Conservation (phyloP, 2,113 vertebrate species). For the Athene cunicularia region DNA sequence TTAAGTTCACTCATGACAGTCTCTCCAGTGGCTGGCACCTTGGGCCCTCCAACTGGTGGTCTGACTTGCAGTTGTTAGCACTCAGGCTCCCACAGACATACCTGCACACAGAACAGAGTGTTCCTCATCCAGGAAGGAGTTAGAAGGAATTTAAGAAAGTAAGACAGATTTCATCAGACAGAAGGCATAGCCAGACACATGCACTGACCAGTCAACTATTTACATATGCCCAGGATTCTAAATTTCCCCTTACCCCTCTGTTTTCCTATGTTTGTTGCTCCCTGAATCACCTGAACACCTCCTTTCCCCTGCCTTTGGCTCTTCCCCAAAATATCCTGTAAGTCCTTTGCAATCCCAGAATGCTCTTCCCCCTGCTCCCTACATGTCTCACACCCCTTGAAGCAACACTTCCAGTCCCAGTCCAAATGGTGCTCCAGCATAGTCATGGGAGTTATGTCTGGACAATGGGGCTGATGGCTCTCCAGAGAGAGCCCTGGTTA, state of each 20-base stretch:
- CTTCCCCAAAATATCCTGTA: background rate
- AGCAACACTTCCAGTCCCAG: background rate
- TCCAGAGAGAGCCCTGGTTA: background rate
- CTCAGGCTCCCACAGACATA: background rate
- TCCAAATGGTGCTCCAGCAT: background rate
- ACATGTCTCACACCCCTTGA: background rate
- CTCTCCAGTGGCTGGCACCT: background rate
- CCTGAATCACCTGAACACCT: background rate
- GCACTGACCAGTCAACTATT: too few relatives aligned
- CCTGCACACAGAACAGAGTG: background rate
- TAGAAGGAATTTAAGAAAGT: background rate
- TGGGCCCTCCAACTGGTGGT: fast-evolving
- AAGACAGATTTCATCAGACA: background rate
- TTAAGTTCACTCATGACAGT: background rate
- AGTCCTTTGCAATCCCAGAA: background rate
- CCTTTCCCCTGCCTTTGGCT: background rate
- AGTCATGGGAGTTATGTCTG: background rate
- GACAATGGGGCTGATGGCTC: background rate
- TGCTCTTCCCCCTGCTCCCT: background rate
- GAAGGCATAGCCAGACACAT: background rate
- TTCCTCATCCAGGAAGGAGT: background rate
- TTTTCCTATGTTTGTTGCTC: background rate
- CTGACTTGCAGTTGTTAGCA: too few relatives aligned
- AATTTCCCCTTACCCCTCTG: background rate
- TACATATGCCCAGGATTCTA: background rate